Conservation (phyloP, 1,140 invertebrate species). For the Ectropis grisescens region DNA sequence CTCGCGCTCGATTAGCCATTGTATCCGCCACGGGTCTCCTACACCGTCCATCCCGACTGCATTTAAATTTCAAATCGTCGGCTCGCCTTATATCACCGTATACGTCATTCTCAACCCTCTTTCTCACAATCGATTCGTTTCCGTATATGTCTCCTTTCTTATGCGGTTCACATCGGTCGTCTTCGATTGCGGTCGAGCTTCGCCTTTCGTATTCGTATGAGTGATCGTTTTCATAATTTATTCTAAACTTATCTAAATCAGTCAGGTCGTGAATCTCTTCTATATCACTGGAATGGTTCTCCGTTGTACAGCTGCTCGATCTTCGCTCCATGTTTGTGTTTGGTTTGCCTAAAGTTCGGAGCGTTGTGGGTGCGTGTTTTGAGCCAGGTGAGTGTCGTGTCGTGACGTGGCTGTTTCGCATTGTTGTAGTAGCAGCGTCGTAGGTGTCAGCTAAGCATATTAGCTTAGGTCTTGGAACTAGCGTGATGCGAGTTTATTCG, state of each 20-base stretch:
- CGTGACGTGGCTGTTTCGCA: slow-evolving; percentile 1
- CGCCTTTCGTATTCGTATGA: slow-evolving; percentile 31
- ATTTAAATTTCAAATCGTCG: slow-evolving; percentile 57
- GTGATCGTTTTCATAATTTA: slow-evolving; percentile 32
- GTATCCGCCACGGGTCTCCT: slow-evolving; percentile 37
- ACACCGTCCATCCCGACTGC: slow-evolving; percentile 23
- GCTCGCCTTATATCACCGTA: slow-evolving; percentile 38
- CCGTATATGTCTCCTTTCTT: slow-evolving; percentile 41
- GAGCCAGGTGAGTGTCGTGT: slow-evolving; percentile 2
- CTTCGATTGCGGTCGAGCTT: slow-evolving; percentile 17
- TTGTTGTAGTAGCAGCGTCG: slow-evolving; percentile 4
- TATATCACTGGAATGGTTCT: slow-evolving; percentile 41
- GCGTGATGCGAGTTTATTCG: slow-evolving; percentile 18
- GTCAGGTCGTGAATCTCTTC: slow-evolving; percentile 36
- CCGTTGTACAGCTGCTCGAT: slow-evolving; percentile 23
- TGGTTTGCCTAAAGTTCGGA: too few species aligned
- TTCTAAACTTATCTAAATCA: slow-evolving; percentile 52
- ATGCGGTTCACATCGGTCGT: slow-evolving; percentile 23
- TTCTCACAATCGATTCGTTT: slow-evolving; percentile 46
- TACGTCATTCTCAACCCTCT: slow-evolving; percentile 35
- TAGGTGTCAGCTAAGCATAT: slow-evolving; percentile 37
- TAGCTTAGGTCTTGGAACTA: slow-evolving; percentile 11
- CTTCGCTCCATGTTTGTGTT: slow-evolving; percentile 14
- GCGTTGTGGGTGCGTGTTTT: too few species aligned
- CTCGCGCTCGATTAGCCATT: slow-evolving; percentile 41